A percentile compares a stretch with the other conserved stretches of the same genome.
phyloP scores from a whole-genome alignment of 2,888 invertebrate genomes.

The Drosophila histrio region DNA sequence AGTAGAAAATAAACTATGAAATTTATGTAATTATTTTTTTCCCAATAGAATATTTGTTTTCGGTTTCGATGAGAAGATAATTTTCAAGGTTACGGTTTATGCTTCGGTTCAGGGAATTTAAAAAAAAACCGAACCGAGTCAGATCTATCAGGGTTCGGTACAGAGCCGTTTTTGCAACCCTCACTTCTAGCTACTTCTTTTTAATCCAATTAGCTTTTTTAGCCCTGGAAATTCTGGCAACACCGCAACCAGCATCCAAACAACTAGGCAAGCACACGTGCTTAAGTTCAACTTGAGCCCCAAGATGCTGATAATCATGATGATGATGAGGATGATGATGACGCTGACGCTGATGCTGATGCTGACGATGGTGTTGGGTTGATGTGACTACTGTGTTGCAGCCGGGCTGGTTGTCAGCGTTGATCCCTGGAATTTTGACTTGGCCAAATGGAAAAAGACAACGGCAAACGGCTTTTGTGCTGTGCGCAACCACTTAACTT shows the following conservation, averaged over 20 bases:
- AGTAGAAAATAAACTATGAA: no score
- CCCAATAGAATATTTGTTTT: no score
- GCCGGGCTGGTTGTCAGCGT: conserved; percentile 34
- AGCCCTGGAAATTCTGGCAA: no score
- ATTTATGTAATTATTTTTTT: no score
- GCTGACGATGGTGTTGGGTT: conserved; percentile 9
- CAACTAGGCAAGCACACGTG: conserved; percentile 58
- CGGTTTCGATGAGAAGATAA: no score
- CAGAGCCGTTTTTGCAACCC: no score
- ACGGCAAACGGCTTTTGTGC: conserved; percentile 58
- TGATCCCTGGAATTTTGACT: conserved; percentile 68
- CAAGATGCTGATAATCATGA: conserved; percentile 29
- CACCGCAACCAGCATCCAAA: neutral
- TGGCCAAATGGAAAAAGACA: conserved; percentile 28
- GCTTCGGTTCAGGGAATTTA: no score
- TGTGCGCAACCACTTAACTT: conserved; percentile 66
- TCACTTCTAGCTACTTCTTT: no score
- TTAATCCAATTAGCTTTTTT: no score
- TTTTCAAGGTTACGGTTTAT: no score
- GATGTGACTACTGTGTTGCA: conserved; percentile 56
- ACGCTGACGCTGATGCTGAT: conserved; percentile 13
- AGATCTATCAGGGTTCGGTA: no score
- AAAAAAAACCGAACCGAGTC: no score
- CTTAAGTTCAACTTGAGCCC: conserved; percentile 57
- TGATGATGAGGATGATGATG: conserved; percentile 12